Conservation (phyloP, 2,113 vertebrate genomes). For the Callopanchax toddi region DNA sequence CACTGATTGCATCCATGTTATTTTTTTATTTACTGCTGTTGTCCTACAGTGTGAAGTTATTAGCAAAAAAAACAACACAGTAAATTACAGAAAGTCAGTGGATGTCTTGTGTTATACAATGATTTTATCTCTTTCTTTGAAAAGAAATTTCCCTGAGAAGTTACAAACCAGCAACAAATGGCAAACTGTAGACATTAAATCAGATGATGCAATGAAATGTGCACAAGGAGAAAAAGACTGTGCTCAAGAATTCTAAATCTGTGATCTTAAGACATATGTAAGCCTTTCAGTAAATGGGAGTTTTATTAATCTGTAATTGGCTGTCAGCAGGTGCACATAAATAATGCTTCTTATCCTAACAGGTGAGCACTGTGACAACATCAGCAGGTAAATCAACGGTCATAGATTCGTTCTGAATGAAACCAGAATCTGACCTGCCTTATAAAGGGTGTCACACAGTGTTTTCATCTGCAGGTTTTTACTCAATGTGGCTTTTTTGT, state of each 20-base stretch:
- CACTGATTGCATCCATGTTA: background rate
- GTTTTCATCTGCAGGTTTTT: too few species aligned
- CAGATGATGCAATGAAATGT: background rate
- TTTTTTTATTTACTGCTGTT: conserved; percentile 15
- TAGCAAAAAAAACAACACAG: conserved; percentile 8
- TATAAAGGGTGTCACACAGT: too few species aligned
- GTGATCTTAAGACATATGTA: too few species aligned
- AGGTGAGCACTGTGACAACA: background rate
- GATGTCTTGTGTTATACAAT: background rate
- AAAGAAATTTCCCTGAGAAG: background rate
- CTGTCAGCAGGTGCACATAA: background rate
- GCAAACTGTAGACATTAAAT: background rate
- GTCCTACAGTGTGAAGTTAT: conserved; percentile 5
- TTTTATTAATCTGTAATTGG: too few species aligned
- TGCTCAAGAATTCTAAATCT: too few species aligned
- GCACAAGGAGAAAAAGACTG: background rate
- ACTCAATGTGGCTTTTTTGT: too few species aligned
- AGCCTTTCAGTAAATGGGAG: too few species aligned
- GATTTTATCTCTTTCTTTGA: background rate
- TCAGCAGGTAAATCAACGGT: too few species aligned
- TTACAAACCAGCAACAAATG: too few species aligned
- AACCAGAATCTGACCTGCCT: too few species aligned
- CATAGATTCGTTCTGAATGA: too few species aligned
- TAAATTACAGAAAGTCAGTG: background rate
- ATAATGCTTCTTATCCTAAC: background rate